phyloP scores from a whole-genome alignment of 1,140 invertebrate genomes.

The Augochlora pura region DNA sequence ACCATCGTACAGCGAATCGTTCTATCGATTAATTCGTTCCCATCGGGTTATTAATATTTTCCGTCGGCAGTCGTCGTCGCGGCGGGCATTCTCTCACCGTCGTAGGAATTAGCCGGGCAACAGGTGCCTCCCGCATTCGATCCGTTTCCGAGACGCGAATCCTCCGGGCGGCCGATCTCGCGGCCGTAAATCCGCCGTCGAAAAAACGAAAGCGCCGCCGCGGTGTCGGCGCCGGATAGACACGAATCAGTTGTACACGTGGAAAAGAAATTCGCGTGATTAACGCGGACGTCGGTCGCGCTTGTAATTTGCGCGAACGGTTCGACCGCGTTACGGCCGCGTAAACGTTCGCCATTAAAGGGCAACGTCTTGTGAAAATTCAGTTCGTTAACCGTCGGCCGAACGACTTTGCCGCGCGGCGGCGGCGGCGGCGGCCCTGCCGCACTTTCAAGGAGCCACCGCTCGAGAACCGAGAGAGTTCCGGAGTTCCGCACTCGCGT shows the following conservation, averaged over 20 bases:
- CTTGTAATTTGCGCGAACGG: conserved; percentile 24
- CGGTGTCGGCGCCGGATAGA: too few relatives aligned
- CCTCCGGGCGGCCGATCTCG: too few relatives aligned
- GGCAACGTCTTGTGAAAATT: conserved; percentile 40
- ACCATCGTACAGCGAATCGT: too few relatives aligned
- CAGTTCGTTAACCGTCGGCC: conserved; percentile 44
- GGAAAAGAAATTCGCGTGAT: not conserved
- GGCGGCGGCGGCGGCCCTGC: too few relatives aligned
- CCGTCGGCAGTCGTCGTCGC: too few relatives aligned
- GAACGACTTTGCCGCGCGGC: conserved; percentile 23
- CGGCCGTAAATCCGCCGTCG: too few relatives aligned
- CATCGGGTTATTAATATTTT: not conserved
- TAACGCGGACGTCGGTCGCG: not conserved
- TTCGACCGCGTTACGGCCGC: too few relatives aligned
- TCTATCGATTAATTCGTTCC: too few relatives aligned
- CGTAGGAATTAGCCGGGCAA: conserved; percentile 5
- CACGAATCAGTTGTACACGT: too few relatives aligned
- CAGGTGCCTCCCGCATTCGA: conserved; percentile 24
- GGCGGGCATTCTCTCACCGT: too few relatives aligned
- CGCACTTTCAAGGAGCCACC: conserved; percentile 28
- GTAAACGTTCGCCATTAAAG: conserved; percentile 32
- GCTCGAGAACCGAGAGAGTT: conserved; percentile 3
- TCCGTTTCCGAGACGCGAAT: conserved; percentile 5
- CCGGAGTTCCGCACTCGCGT: conserved; percentile 14
- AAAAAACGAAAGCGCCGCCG: too few relatives aligned